Percentiles rank a stretch among this genome's conserved stretches.
phyloP scores from a whole-genome alignment of 2,113 vertebrate species.

The Sus scrofa region T2T-Sscrofa CM000813.6:148417001-148417500 shows the following conservation, averaged over 20 bases:
- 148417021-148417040: constrained; percentile 22
- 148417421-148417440: constrained; percentile 5
- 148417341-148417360: background rate
- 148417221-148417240: background rate
- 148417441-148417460: background rate
- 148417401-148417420: background rate
- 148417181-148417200: background rate
- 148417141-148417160: constrained; percentile 17
- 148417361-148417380: background rate
- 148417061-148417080: background rate
- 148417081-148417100: constrained; percentile 2
- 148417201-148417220: background rate
- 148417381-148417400: background rate
- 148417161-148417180: constrained; percentile 10
- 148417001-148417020: background rate
- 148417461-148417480: constrained; percentile 32
- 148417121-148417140: background rate
- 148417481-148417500: background rate
- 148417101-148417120: constrained; percentile 38
- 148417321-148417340: background rate
- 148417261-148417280: background rate
- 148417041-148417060: background rate
- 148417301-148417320: background rate
- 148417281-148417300: constrained; percentile 26
- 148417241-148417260: constrained; percentile 14